Evolutionary conservation across 2,797 vertebrate species (phyloP).

Genomic region (Danionella dracula): DNA sequence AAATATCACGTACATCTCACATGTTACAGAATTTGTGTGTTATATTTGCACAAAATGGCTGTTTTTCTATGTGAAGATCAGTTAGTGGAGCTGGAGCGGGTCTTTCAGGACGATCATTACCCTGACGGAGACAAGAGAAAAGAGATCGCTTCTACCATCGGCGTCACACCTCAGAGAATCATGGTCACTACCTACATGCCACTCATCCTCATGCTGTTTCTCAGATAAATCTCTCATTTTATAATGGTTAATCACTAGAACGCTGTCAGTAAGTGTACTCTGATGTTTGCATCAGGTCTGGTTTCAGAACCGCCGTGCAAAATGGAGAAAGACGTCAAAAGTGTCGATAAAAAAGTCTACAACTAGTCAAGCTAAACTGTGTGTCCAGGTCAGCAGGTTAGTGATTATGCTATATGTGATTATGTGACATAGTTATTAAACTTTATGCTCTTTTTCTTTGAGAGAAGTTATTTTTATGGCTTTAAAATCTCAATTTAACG

Average conservation of each 20-base stretch:
- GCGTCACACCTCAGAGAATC: conserved; percentile 90
- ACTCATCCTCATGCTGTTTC: background rate
- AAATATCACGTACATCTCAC: too few relatives aligned
- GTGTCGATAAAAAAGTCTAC: conserved; percentile 24
- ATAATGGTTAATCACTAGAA: too few relatives aligned
- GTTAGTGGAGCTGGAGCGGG: conserved; percentile 80
- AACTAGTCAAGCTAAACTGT: background rate
- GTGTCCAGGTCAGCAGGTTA: conserved; percentile 25
- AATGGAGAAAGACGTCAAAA: conserved; percentile 82
- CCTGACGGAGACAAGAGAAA: conserved; percentile 87
- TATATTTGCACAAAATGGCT: too few relatives aligned
- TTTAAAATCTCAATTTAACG: too few relatives aligned
- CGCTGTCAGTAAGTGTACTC: background rate
- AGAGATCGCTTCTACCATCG: conserved; percentile 80
- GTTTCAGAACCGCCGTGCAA: conserved; percentile 97
- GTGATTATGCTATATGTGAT: background rate
- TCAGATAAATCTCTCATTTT: background rate
- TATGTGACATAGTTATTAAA: too few relatives aligned
- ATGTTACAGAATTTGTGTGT: too few relatives aligned
- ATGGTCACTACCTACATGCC: conserved; percentile 69
- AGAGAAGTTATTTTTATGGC: too few relatives aligned
- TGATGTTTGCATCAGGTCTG: conserved; percentile 74
- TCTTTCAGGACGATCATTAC: conserved; percentile 92
- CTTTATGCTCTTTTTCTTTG: too few relatives aligned
- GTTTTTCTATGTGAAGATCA: conserved; percentile 68